Conservation (phyloP, 2,888 invertebrate species). For the Endotricha flammealis region DNA sequence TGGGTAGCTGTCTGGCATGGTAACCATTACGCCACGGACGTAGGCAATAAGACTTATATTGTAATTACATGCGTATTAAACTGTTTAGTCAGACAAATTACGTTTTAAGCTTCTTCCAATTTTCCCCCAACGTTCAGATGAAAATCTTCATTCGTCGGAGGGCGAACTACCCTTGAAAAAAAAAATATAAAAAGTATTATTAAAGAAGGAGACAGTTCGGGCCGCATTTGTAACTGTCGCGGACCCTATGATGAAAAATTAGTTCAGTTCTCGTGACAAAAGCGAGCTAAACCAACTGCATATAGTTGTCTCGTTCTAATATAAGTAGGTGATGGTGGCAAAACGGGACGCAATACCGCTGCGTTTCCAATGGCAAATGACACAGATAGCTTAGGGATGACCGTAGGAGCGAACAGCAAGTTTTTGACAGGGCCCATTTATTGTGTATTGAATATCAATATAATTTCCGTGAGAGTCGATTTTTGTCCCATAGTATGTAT, state of each 20-base stretch:
- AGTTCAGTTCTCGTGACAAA: conserved; percentile 76
- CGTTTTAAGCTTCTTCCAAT: conserved; percentile 67
- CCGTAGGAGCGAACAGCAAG: conserved; percentile 78
- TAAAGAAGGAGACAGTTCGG: conserved; percentile 79
- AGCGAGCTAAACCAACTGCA: conserved; percentile 71
- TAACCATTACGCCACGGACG: too few species aligned
- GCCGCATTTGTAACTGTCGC: conserved; percentile 77
- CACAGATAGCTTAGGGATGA: conserved; percentile 78
- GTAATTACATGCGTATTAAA: conserved; percentile 50
- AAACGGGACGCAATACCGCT: conserved; percentile 44
- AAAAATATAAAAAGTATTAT: conserved; percentile 75
- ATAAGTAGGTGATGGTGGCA: conserved; percentile 30
- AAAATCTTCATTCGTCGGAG: conserved; percentile 70
- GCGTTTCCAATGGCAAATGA: conserved; percentile 77
- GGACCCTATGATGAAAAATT: conserved; percentile 79
- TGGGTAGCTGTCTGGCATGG: too few species aligned
- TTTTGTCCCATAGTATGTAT: conserved; percentile 67
- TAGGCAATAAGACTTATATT: conserved; percentile 30
- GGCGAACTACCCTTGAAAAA: conserved; percentile 74
- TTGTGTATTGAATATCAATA: conserved; percentile 80
- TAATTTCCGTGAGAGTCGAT: conserved; percentile 77
- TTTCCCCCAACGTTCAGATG: conserved; percentile 57
- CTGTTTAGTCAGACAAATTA: conserved; percentile 60
- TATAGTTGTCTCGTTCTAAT: conserved; percentile 56
- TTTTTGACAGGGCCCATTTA: conserved; percentile 77